Evolutionary conservation across 2,113 vertebrate genomes (phyloP).

Genomic region (Tiliqua scincoides): DNA sequence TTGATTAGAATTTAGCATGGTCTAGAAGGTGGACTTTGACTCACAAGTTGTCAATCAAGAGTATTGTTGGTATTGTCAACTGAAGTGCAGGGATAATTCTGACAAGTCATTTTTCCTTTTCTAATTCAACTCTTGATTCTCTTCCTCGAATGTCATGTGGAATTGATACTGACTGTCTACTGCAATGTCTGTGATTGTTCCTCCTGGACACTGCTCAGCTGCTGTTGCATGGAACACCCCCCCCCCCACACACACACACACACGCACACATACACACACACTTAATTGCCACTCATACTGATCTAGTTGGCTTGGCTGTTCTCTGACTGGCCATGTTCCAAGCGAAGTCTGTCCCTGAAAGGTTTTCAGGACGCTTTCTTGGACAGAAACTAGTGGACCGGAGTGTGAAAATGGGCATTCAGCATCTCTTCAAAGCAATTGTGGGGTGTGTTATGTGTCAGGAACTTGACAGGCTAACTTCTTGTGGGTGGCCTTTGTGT

Average conservation of each 20-base stretch:
- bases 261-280: no score
- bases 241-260: no score
- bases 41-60: not conserved
- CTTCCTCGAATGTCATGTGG: not conserved
- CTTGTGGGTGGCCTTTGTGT: not conserved
- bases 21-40: not conserved
- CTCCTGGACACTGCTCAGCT: no score
- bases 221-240: not conserved
- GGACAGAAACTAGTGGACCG: not conserved
- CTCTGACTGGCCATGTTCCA: not conserved
- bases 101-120: not conserved
- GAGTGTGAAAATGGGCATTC: not conserved
- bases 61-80: not conserved
- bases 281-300: not conserved
- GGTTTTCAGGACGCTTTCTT: slow-evolving; percentile 7
- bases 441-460: not conserved
- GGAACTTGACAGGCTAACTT: not conserved
- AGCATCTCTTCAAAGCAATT: not conserved
- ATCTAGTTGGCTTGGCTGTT: not conserved
- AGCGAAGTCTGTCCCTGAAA: not conserved
- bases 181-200: no score
- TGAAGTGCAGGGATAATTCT: not conserved
- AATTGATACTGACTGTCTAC: no score
- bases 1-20: slow-evolving; percentile 1
- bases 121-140: not conserved